A percentile compares a stretch with the other conserved stretches of the same genome.
phyloP scores from a whole-genome alignment of 1,140 invertebrate species.

The Drosophila mayri region DNA sequence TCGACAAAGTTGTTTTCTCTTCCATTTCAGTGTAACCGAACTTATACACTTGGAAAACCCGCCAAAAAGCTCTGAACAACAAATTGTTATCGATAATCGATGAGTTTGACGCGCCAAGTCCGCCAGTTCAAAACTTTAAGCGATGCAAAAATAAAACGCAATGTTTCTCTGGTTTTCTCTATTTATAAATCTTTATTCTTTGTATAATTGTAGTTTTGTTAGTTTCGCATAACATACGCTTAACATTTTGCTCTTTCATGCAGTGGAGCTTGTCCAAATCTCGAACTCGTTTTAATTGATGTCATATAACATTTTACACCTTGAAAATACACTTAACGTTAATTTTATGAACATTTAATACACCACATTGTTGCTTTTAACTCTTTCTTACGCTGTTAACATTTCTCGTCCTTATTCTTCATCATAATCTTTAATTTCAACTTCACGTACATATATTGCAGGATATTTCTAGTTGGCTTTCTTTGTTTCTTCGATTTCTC shows the following conservation, averaged over 20 bases:
- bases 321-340: constrained; percentile 60
- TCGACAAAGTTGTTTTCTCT: not conserved
- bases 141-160: not conserved
- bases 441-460: constrained; percentile 63
- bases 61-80: not conserved
- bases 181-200: constrained; percentile 82
- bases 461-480: constrained; percentile 62
- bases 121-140: not conserved
- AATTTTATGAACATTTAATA: constrained; percentile 66
- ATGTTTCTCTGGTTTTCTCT: constrained; percentile 38
- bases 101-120: not conserved
- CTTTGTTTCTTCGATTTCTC: constrained; percentile 38
- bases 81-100: constrained; percentile 17
- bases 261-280: constrained; percentile 66
- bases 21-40: constrained; percentile 22
- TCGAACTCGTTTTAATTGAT: constrained; percentile 62
- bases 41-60: not conserved
- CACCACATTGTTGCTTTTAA: constrained; percentile 60
- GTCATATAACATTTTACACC: constrained; percentile 63
- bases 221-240: constrained; percentile 81
- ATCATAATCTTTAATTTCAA: constrained; percentile 18
- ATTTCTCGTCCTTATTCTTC: constrained; percentile 13
- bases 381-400: constrained; percentile 49
- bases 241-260: constrained; percentile 63
- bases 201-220: constrained; percentile 81